Conservation (phyloP, 2,888 invertebrate genomes). For the Ligdia adustata region DNA sequence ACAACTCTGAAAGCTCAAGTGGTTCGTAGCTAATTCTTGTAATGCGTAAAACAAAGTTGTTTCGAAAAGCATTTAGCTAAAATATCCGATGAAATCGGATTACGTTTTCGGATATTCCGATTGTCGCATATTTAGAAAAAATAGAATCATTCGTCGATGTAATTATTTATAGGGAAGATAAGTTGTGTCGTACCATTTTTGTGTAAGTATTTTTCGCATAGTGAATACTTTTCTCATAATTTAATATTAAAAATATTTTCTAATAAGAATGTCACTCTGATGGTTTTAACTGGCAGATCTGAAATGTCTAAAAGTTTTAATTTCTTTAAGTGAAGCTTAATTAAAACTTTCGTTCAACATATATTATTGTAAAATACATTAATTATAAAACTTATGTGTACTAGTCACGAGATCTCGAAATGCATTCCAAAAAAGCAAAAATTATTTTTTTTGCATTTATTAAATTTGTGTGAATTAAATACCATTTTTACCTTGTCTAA, state of each 20-base stretch:
- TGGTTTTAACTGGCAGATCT: no score
- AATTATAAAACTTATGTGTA: conserved; percentile 7
- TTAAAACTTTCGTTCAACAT: no score
- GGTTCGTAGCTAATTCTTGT: conserved; percentile 17
- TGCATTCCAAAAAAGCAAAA: conserved; percentile 13
- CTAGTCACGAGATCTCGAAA: conserved; percentile 43
- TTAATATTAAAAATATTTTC: no score
- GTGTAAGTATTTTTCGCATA: neutral
- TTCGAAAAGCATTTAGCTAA: conserved; percentile 32
- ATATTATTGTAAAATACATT: no score
- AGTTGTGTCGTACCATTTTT: no score
- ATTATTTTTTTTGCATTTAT: no score
- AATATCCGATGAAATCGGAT: conserved; percentile 44
- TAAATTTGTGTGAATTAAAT: no score
- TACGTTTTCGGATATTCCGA: conserved; percentile 8
- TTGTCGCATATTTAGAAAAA: neutral
- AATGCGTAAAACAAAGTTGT: conserved; percentile 10
- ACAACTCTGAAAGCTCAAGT: conserved; percentile 25
- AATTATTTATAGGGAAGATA: no score
- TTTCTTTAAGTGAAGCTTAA: neutral
- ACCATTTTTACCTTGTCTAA: no score
- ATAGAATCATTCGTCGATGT: no score
- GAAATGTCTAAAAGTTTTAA: neutral
- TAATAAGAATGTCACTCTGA: no score
- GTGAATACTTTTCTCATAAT: neutral